Conservation (phyloP, 2,113 vertebrate genomes). For the Ceuthmochares aereus region DNA sequence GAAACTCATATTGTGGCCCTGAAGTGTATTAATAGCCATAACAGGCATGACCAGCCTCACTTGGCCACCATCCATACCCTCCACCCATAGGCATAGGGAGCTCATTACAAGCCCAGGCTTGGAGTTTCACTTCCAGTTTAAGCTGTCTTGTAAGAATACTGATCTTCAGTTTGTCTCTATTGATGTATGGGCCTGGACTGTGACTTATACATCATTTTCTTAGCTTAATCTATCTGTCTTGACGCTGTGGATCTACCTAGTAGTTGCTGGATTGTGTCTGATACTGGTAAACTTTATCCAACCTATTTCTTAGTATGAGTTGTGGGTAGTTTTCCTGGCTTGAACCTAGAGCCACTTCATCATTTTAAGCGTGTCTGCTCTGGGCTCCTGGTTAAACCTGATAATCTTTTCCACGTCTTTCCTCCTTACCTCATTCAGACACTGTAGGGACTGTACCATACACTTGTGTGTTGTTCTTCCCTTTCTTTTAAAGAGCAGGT, state of each 20-base stretch:
- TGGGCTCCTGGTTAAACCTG: neutral
- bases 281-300: fast-evolving
- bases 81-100: too few species aligned
- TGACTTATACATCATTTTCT: fast-evolving
- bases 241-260: neutral
- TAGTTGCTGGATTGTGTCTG: neutral
- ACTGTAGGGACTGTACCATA: neutral
- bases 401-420: fast-evolving
- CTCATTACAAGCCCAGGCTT: too few species aligned
- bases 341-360: neutral
- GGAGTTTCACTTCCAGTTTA: fast-evolving
- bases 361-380: fast-evolving
- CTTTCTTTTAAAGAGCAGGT: neutral
- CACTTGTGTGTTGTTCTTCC: fast-evolving
- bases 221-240: fast-evolving
- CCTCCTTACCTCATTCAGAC: fast-evolving
- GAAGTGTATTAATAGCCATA: neutral
- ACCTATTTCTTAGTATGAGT: fast-evolving
- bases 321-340: neutral
- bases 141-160: fast-evolving
- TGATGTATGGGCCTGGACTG: fast-evolving
- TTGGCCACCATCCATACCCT: neutral
- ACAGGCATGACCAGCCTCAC: neutral
- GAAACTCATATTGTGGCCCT: fast-evolving
- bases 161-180: fast-evolving